Percentiles rank a stretch among this genome's conserved stretches.
phyloP scores from a whole-genome alignment of 1,140 invertebrate species.

The Neodiprion pinetum region DNA sequence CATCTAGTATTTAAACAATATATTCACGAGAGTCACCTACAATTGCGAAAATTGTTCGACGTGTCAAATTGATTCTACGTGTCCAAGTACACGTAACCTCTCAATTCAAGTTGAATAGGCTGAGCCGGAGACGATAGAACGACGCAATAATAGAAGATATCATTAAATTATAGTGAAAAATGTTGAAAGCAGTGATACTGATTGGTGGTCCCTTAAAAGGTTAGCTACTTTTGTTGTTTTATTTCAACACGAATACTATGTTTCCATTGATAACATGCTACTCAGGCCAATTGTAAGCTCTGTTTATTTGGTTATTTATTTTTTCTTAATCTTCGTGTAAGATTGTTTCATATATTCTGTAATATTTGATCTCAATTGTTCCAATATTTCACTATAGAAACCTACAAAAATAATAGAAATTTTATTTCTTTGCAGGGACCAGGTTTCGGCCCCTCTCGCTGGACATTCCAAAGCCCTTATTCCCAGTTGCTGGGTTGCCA shows the following conservation, averaged over 20 bases:
- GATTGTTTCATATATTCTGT: conserved; percentile 23
- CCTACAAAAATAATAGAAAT: conserved; percentile 11
- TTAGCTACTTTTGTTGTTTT: conserved; percentile 42
- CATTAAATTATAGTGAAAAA: conserved; percentile 41
- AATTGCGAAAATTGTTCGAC: not conserved
- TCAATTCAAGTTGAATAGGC: not conserved
- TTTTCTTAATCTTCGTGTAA: conserved; percentile 16
- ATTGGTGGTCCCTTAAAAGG: conserved; percentile 81
- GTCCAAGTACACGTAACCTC: conserved; percentile 4
- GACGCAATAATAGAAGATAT: not conserved
- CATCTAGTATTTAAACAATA: not conserved
- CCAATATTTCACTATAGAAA: not conserved
- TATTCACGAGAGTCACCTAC: not conserved
- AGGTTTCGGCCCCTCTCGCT: conserved; percentile 95
- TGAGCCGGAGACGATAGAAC: not conserved
- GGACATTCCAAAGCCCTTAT: conserved; percentile 96
- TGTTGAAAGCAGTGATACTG: conserved; percentile 79
- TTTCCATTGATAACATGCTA: no score
- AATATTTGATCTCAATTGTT: not conserved
- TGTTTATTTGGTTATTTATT: no score
- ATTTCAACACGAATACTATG: not conserved
- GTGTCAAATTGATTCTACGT: conserved; percentile 9
- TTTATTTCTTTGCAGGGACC: conserved; percentile 74
- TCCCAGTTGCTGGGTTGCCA: conserved; percentile 94
- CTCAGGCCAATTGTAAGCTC: no score